Evolutionary conservation across 2,797 vertebrate genomes (phyloP), one percentile per base, ranked within the genome.

Genomic region (Microcaecilia unicolor): DNA sequence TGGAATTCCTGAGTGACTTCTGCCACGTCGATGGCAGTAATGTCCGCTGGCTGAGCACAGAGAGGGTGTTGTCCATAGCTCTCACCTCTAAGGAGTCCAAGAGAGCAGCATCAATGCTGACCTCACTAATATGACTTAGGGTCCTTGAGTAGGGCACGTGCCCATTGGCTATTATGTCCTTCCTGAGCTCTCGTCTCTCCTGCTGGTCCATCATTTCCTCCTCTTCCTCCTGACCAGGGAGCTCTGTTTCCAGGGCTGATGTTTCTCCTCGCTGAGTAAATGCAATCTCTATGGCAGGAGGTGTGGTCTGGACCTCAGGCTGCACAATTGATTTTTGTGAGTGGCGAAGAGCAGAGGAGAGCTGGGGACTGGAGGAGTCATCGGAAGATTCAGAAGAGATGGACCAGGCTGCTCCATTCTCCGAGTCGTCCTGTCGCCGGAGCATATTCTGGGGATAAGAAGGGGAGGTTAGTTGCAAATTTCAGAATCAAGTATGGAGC

Each of bases 391-490:
- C 93, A 0, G 93, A 96, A 15, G 94, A 97, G 57, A 93, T 85
- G 3, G 92, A 96, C 90, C 92, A 96, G 0, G 90, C 91, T 0
- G 89, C 89, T 40, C 92, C 92, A 0, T 94, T 97, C 58, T 96
- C 93, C 17, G 88, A 43, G 34, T 94, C 92, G 9, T 96, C 89
- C 27, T 91, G 91, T 4, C 87, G 84, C 11, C 76, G 79, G 31
- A 95, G 59, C 89, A 91, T 91, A 53, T 95, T 97, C 94, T 98
- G 25, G n/a, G n/a, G n/a, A n/a, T n/a, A n/a, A n/a, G n/a, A n/a
- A n/a, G n/a, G n/a, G n/a, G n/a, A n/a, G n/a, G n/a, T n/a, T n/a
- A n/a, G n/a, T n/a, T n/a, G n/a, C n/a, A n/a, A n/a, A n/a, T n/a
- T n/a, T n/a, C n/a, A n/a, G n/a, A n/a, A n/a, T n/a, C n/a, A 47